A percentile compares a stretch with the other conserved stretches of the same genome.
Evolutionary conservation across 1,140 invertebrate species (phyloP).

Genomic region (Cherax quadricarinatus): DNA sequence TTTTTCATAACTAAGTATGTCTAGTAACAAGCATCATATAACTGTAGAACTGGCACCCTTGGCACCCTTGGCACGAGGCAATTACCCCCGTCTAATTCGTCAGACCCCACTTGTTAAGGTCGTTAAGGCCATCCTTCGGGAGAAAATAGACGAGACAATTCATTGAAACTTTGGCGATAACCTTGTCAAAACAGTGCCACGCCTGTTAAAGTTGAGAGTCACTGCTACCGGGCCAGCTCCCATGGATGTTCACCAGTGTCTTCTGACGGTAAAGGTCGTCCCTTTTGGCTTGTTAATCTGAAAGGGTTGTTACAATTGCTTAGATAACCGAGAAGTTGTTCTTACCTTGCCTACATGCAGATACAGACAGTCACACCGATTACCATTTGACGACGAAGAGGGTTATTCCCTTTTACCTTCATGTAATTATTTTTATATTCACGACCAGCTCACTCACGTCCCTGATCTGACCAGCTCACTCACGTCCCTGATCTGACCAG

Average conservation of each 20-base stretch:
- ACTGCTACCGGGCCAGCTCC: conserved; percentile 8
- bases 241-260: neutral
- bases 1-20: too few relatives aligned
- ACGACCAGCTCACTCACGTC: too few relatives aligned
- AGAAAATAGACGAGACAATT: conserved; percentile 18
- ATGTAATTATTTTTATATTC: too few relatives aligned
- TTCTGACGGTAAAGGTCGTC: neutral
- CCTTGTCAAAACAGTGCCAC: conserved; percentile 17
- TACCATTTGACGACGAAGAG: neutral
- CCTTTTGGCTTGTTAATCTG: neutral
- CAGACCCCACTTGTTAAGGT: neutral
- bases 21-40: too few relatives aligned
- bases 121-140: conserved; percentile 18
- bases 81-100: neutral
- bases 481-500: too few relatives aligned
- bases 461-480: too few relatives aligned
- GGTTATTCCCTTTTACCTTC: neutral
- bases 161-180: conserved; percentile 40
- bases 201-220: conserved; percentile 33
- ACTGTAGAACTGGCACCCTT: too few relatives aligned
- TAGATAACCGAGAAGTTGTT: neutral
- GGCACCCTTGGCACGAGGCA: too few relatives aligned
- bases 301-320: neutral
- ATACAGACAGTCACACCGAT: too few relatives aligned
- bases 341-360: neutral